Evolutionary conservation across 2,797 vertebrate species (phyloP).

Genomic region (Gallinago solitaria): DNA sequence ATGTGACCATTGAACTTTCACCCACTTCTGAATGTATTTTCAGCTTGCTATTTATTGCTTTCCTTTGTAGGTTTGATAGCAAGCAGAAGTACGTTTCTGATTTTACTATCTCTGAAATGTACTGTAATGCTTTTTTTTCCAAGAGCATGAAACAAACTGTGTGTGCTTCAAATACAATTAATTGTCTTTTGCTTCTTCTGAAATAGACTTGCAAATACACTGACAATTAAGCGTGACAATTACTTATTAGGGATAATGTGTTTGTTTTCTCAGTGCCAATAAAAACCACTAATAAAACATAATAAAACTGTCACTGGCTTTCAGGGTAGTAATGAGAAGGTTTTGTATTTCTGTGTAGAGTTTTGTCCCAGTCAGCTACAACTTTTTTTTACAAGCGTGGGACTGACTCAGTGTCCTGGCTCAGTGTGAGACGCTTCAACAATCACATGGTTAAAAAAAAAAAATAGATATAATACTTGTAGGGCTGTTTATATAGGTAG

Average conservation of each 20-base stretch:
- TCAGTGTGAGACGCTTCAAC: background rate
- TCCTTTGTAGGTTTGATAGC: background rate
- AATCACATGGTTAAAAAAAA: background rate
- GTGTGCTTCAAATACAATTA: background rate
- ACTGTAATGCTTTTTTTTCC: background rate
- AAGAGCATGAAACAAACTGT: background rate
- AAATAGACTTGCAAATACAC: background rate
- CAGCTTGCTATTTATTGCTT: conserved; percentile 3
- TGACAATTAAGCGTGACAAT: background rate
- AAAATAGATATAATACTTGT: background rate
- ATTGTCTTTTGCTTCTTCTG: background rate
- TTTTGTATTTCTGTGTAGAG: background rate
- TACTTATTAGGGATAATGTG: background rate
- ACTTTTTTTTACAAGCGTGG: background rate
- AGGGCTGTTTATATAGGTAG: background rate
- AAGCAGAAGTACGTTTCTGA: background rate
- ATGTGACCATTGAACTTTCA: conserved; percentile 50
- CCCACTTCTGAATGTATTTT: conserved; percentile 49
- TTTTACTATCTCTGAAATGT: background rate
- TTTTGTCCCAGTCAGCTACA: background rate
- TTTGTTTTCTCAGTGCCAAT: conserved; percentile 5
- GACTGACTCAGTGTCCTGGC: background rate
- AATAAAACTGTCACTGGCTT: background rate
- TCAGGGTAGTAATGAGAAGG: background rate
- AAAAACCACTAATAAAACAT: background rate